Conservation (phyloP, 2,888 invertebrate species). For the Zhuqinia jingwanae region DNA sequence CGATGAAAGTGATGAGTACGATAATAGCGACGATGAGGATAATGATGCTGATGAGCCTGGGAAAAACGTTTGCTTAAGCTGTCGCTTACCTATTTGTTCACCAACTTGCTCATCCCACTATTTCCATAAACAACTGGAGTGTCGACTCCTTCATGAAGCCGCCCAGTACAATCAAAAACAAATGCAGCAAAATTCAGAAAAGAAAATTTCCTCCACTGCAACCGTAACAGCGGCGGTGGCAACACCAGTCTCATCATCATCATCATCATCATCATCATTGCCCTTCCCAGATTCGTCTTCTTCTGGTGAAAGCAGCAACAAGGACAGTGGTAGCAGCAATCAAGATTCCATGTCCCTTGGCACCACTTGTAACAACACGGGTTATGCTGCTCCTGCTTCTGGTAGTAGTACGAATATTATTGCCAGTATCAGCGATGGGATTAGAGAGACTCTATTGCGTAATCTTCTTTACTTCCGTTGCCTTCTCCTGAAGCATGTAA, state of each 20-base stretch:
- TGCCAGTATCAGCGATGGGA: conserved; percentile 66
- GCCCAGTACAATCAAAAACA: conserved; percentile 43
- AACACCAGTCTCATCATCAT: conserved; percentile 34
- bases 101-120: conserved; percentile 72
- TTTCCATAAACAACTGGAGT: conserved; percentile 78
- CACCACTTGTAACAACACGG: conserved; percentile 71
- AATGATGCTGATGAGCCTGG: conserved; percentile 55
- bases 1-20: conserved; percentile 43
- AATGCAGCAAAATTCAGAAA: conserved; percentile 52
- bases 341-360: conserved; percentile 65
- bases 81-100: conserved; percentile 76
- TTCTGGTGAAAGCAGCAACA: conserved; percentile 46
- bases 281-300: background rate
- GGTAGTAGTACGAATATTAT: conserved; percentile 52
- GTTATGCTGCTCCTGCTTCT: conserved; percentile 33
- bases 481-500: conserved; percentile 84
- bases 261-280: conserved; percentile 22
- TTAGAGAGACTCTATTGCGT: conserved; percentile 71
- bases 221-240: conserved; percentile 1
- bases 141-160: conserved; percentile 76
- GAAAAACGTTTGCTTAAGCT: conserved; percentile 70
- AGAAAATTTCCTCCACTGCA: conserved; percentile 40
- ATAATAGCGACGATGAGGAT: conserved; percentile 54
- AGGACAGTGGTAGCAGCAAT: conserved; percentile 39
- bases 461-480: conserved; percentile 83